These are phyloP conservation scores for Heliconius eleuchia DNA, from an alignment of 1,140 invertebrate species.

Conservation along the genomic window DNA sequence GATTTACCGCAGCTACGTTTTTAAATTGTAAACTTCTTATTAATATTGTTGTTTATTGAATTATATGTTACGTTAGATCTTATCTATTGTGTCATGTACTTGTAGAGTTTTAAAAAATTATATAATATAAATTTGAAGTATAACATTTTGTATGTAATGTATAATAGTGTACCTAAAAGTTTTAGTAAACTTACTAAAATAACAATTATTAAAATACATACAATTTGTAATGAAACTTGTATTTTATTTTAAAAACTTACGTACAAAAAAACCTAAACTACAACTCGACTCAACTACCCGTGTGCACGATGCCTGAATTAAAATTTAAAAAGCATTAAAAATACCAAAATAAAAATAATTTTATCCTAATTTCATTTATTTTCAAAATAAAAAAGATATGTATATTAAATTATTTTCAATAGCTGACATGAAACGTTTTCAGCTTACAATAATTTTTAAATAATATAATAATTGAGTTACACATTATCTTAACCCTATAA, in stretches of 20 bases:
- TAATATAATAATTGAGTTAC: no score
- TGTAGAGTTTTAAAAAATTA: slow-evolving; percentile 54
- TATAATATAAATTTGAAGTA: slow-evolving; percentile 60
- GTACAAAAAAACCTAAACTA: no score
- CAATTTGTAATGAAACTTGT: slow-evolving; percentile 39
- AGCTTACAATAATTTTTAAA: no score
- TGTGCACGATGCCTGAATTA: no score
- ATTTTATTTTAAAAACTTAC: slow-evolving; percentile 17
- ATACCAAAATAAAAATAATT: no score
- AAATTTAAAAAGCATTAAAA: no score
- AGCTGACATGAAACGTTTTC: no score
- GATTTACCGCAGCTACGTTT: slow-evolving; percentile 47
- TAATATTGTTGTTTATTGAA: slow-evolving; percentile 39
- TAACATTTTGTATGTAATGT: slow-evolving; percentile 72
- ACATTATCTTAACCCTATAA: no score
- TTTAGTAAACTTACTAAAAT: slow-evolving; percentile 49
- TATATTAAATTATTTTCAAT: no score
- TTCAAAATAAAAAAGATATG: no score
- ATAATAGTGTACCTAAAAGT: slow-evolving; percentile 64
- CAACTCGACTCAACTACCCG: no score
- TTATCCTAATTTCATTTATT: no score
- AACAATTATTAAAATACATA: slow-evolving; percentile 43
- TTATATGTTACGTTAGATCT: slow-evolving; percentile 39
- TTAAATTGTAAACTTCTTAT: slow-evolving; percentile 41
- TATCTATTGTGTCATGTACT: slow-evolving; percentile 59